These are phyloP conservation scores for Chaetophractus vellerosus DNA, from an alignment of 2,797 vertebrate genomes.

Conservation along the genomic window DNA sequence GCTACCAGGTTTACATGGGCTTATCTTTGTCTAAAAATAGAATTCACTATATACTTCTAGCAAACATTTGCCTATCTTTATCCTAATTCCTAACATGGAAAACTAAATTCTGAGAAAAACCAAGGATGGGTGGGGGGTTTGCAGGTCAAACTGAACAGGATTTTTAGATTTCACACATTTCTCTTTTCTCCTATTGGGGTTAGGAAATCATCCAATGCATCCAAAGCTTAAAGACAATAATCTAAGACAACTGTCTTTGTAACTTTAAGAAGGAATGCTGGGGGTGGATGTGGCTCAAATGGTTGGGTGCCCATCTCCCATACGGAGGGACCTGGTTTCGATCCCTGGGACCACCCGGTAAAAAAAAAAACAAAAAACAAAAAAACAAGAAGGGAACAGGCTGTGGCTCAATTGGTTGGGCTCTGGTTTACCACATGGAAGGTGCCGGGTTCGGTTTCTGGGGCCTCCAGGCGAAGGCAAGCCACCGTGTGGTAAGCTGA, in stretches of 20 bases:
- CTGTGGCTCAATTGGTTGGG: too few species aligned
- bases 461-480: too few species aligned
- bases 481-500: too few species aligned
- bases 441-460: too few species aligned
- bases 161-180: conserved; percentile 53
- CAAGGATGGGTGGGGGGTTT: neutral
- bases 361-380: too few species aligned
- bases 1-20: neutral
- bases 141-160: conserved; percentile 28
- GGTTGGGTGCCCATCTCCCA: too few species aligned
- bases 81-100: conserved; percentile 41
- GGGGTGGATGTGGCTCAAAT: too few species aligned
- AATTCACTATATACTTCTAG: neutral
- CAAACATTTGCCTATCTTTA: neutral
- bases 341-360: too few species aligned
- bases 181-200: conserved; percentile 21
- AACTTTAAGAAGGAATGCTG: neutral
- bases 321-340: too few species aligned
- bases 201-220: neutral
- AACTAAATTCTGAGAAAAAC: conserved; percentile 48
- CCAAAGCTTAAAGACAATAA: conserved; percentile 2
- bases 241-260: neutral
- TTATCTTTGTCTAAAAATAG: neutral
- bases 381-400: too few species aligned
- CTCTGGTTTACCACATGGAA: too few species aligned